Evolutionary conservation across 2,113 vertebrate species (phyloP), one percentile per base, ranked within the genome.

Genomic region (Rhinolophus ferrumequinum): DNA sequence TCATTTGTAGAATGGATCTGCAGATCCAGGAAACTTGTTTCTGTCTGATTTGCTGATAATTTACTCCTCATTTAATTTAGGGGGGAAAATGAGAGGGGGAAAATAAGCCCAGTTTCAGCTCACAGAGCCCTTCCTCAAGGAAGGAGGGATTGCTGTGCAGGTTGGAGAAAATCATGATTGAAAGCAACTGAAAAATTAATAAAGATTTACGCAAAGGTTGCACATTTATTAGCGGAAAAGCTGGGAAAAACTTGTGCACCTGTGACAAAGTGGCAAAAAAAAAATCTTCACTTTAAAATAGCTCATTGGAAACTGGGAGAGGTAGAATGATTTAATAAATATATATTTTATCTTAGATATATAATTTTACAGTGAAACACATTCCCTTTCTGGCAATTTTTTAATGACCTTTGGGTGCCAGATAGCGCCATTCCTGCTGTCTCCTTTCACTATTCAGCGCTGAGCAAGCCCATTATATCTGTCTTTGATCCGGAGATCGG

Each of bases 401-500:
- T 98, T 98, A 90, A 98, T 98, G 98, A 98, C 98, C 98, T 98
- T 98, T 98, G 96, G 98, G 98, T 98, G 98, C 96, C 98, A 97
- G 98, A 97, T 96, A 97, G 96, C 69, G 44, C 98, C 96, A 67
- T 98, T 98, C 98, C 94, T 97, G 97, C 98, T 98, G 98, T 98
- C 97, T 98, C 98, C 98, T 99, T 98, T 98, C 98, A 97, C 98
- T 98, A 88, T 72, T 96, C 97, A 72, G 96, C 35, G 38, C 83
- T 93, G 97, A 98, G 98, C 98, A 98, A 98, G 98, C 95, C 81
- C 98, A 97, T 98, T 98, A 98, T 98, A 98, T 98, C 98, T 98
- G 98, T 98, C 98, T 99, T 99, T 99, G 98, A 99, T 99, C 98
- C 98, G 2, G 91, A 98, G 98, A 98, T 98, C 96, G 87, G 98